These are phyloP conservation scores for Pantherophis vulpinus DNA, from an alignment of 2,797 vertebrate species.

Conservation along the genomic window DNA sequence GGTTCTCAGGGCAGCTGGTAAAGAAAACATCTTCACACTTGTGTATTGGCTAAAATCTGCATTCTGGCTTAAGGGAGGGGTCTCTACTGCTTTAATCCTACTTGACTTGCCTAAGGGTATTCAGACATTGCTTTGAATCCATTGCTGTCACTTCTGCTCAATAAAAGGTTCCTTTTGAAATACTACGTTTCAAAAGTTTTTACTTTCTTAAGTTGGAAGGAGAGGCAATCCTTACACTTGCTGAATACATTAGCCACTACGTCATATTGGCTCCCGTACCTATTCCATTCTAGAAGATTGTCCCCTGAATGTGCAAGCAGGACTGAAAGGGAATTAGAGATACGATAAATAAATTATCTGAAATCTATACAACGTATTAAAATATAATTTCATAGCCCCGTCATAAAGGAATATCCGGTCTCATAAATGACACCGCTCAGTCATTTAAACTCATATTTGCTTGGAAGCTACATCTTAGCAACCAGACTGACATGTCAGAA, in stretches of 20 bases:
- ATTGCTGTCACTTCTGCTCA: no score
- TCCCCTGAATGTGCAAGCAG: not conserved
- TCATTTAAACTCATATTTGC: constrained; percentile 11
- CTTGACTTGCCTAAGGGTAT: no score
- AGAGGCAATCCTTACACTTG: no score
- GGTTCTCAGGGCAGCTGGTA: no score
- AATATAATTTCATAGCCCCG: not conserved
- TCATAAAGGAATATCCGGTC: not conserved
- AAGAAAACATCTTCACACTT: no score
- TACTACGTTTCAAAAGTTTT: no score
- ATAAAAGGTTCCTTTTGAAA: no score
- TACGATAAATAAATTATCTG: not conserved
- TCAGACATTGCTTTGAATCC: no score
- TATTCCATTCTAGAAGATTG: not conserved
- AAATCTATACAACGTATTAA: not conserved
- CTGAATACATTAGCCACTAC: not conserved
- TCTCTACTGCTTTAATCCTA: no score
- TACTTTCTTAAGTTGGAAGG: no score
- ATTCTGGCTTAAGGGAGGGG: no score
- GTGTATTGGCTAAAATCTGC: no score
- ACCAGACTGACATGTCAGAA: constrained; percentile 39
- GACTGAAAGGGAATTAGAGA: not conserved
- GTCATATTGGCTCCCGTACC: not conserved
- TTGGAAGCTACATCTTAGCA: constrained; percentile 43
- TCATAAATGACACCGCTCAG: constrained; percentile 9